These are phyloP conservation scores for Enteromius afrohamiltoni DNA, from an alignment of 2,797 vertebrate genomes.

Conservation along the genomic window DNA sequence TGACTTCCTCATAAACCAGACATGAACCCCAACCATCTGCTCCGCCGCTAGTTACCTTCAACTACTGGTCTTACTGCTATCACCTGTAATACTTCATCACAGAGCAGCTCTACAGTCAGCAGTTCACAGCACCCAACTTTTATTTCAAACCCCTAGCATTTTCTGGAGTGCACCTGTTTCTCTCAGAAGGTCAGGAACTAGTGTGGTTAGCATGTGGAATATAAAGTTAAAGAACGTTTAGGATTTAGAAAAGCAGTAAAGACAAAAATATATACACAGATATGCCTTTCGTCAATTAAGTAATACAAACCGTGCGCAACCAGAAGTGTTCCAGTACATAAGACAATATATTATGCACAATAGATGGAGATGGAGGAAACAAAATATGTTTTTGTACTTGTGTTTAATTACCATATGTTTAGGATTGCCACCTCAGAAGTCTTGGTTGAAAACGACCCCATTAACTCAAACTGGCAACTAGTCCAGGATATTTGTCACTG, in stretches of 20 bases:
- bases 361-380: neutral
- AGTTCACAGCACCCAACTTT: slow-evolving; percentile 53
- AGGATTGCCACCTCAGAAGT: slow-evolving; percentile 59
- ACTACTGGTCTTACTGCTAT: slow-evolving; percentile 49
- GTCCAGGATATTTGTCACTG: slow-evolving; percentile 42
- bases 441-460: slow-evolving; percentile 56
- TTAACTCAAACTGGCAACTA: slow-evolving; percentile 45
- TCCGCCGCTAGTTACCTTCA: slow-evolving; percentile 64
- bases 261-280: neutral
- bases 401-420: slow-evolving; percentile 54
- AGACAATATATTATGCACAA: neutral
- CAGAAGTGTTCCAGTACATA: neutral
- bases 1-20: slow-evolving; percentile 70
- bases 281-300: neutral
- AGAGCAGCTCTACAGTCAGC: slow-evolving; percentile 51
- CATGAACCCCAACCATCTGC: slow-evolving; percentile 76
- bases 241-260: neutral
- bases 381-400: slow-evolving; percentile 26
- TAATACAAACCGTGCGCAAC: neutral
- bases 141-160: slow-evolving; percentile 46
- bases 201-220: slow-evolving; percentile 7
- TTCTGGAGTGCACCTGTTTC: slow-evolving; percentile 54
- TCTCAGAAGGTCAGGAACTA: slow-evolving; percentile 52
- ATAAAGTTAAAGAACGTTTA: slow-evolving; percentile 7
- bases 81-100: slow-evolving; percentile 60